These are phyloP conservation scores for Neopipo cinnamomea DNA, from an alignment of 2,113 vertebrate species.

Conservation along the genomic window DNA sequence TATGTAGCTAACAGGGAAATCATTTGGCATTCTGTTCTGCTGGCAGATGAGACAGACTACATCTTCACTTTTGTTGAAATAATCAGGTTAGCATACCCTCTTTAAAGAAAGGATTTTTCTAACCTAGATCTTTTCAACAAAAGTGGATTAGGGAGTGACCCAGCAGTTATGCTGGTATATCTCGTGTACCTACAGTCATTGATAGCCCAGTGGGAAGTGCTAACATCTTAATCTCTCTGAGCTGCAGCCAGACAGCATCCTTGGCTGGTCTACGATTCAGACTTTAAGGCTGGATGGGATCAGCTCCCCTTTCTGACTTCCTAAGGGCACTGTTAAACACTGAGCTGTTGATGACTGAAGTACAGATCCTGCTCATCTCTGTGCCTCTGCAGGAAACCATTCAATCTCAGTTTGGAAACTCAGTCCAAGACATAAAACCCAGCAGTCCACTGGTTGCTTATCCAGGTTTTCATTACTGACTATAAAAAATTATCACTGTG, in stretches of 20 bases:
- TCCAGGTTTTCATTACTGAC: not conserved
- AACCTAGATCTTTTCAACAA: not conserved
- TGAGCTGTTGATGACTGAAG: not conserved
- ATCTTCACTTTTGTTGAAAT: not conserved
- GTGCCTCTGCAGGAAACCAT: not conserved
- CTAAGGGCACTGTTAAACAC: not conserved
- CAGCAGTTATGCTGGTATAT: not conserved
- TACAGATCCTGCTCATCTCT: not conserved
- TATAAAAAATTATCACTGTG: not conserved
- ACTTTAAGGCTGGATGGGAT: not conserved
- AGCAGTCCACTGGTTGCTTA: not conserved
- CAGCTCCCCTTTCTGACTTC: not conserved
- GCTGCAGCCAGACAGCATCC: conserved; percentile 1
- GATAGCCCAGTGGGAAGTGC: not conserved
- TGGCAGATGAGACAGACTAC: not conserved
- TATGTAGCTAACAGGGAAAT: not conserved
- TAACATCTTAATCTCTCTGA: not conserved
- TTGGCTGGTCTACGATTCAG: not conserved
- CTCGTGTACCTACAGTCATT: not conserved
- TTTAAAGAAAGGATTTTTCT: not conserved
- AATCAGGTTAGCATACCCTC: not conserved
- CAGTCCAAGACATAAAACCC: not conserved
- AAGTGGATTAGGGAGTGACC: not conserved
- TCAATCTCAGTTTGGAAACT: not conserved
- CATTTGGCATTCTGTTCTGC: not conserved